Evolutionary conservation across 2,797 vertebrate species (phyloP), one percentile per base, ranked within the genome.

Genomic region (Geotrypetes seraphini): DNA sequence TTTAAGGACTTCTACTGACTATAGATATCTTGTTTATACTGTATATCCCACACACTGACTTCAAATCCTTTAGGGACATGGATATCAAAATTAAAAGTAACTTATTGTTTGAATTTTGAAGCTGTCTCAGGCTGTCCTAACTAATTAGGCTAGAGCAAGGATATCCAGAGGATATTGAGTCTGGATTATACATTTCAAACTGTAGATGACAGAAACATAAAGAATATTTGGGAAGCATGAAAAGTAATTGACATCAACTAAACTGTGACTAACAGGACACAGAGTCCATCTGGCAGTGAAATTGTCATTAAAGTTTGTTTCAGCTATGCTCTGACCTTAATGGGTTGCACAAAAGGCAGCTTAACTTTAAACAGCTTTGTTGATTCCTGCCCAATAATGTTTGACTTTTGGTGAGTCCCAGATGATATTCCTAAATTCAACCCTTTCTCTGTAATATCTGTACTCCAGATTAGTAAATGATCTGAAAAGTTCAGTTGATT

Each of bases 231-330:
- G 33, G 41, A 41, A 44, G 17, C 25, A 27, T 31, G n/a, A 36
- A 44, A 5, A 31, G 27, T 31, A 44, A 44, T 44, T 29, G 28
- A 31, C 41, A 36, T 31, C 28, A 28, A 44, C 33, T 36, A 44
- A 44, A 44, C 41, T 44, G 41, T 44, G 41, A 36, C 41, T 44
- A 44, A 44, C 41, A 44, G 44, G 36, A 36, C 28, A 44, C 33
- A 36, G 36, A 19, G 33, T 28, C 41, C 41, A 44, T 44, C 41
- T 44, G 41, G 41, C 25, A 31, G 18, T 24, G 25, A 31, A 44
- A 44, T 44, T 44, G 41, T 44, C 41, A 44, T 31, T 33, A 31
- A 44, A 44, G 41, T 41, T 44, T 44, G 36, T 36, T 33, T 36
- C 44, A 36, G 44, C 33, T 28, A 37, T 34, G 31, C 25, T 27